These are phyloP conservation scores for Yasuhikotakia modesta DNA, from an alignment of 2,797 vertebrate species.

Conservation along the genomic window DNA sequence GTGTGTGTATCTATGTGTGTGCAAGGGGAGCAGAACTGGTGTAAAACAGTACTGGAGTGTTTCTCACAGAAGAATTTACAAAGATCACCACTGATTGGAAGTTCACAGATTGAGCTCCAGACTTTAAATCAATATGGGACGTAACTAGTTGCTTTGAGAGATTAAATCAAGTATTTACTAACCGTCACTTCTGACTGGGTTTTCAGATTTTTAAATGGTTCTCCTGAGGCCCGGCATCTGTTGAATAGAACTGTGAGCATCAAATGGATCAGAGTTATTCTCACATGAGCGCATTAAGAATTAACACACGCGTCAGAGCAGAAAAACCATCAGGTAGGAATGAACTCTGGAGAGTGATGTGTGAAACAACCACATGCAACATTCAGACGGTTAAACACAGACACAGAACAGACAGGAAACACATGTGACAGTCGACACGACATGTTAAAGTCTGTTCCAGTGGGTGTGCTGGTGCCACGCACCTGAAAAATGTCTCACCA, in stretches of 20 bases:
- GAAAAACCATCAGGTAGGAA: neutral
- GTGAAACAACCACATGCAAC: neutral
- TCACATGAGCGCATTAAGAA: slow-evolving; percentile 42
- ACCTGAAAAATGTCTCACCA: slow-evolving; percentile 18
- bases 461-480: neutral
- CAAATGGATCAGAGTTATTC: slow-evolving; percentile 13
- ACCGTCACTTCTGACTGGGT: neutral
- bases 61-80: neutral
- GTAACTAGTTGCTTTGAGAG: neutral
- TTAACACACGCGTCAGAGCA: slow-evolving; percentile 16
- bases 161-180: neutral
- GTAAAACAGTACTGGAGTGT: neutral
- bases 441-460: neutral
- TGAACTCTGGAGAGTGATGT: slow-evolving; percentile 2
- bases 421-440: neutral
- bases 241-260: neutral
- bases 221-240: slow-evolving; percentile 32
- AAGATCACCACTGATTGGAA: neutral
- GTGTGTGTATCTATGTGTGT: neutral
- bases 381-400: slow-evolving; percentile 11
- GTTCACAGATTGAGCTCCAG: neutral
- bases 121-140: neutral
- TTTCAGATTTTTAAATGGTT: neutral
- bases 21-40: neutral
- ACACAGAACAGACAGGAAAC: neutral